Evolutionary conservation across 2,797 vertebrate species (phyloP).

Genomic region (Balearica regulorum): DNA sequence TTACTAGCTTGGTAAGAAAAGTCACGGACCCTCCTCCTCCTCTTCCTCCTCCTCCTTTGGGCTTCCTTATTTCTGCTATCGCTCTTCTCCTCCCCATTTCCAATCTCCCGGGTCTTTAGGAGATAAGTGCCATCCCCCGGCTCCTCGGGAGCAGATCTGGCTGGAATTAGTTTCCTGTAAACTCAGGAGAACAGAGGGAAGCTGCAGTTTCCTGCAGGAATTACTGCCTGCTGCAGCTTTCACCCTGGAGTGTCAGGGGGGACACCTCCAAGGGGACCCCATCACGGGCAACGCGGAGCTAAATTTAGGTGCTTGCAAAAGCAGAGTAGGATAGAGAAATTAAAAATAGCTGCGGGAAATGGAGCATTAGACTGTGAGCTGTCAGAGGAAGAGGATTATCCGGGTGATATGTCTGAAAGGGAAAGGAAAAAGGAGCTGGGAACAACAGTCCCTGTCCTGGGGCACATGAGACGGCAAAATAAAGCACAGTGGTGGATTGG

Average conservation of each 20-base stretch:
- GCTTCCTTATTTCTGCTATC: too few relatives aligned
- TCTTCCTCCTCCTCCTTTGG: not conserved
- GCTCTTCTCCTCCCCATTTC: not conserved
- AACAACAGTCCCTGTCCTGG: not conserved
- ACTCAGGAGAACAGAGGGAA: not conserved
- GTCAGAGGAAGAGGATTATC: not conserved
- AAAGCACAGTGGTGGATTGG: not conserved
- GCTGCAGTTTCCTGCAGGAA: not conserved
- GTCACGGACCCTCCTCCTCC: too few relatives aligned
- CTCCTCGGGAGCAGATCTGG: too few relatives aligned
- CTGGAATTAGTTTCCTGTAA: too few relatives aligned
- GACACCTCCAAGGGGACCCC: not conserved
- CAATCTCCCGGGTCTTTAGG: not conserved
- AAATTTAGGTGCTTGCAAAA: not conserved
- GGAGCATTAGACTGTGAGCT: not conserved
- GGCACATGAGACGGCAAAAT: fast-evolving
- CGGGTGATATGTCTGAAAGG: not conserved
- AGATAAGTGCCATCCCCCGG: not conserved
- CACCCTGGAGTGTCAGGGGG: not conserved
- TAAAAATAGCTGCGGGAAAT: not conserved
- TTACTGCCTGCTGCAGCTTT: not conserved
- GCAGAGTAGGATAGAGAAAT: not conserved
- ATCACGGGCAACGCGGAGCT: not conserved
- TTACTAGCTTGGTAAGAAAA: too few relatives aligned
- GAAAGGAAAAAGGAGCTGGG: not conserved